These are phyloP conservation scores for Eretmochelys imbricata DNA, from an alignment of 2,113 vertebrate species.

Conservation along the genomic window DNA sequence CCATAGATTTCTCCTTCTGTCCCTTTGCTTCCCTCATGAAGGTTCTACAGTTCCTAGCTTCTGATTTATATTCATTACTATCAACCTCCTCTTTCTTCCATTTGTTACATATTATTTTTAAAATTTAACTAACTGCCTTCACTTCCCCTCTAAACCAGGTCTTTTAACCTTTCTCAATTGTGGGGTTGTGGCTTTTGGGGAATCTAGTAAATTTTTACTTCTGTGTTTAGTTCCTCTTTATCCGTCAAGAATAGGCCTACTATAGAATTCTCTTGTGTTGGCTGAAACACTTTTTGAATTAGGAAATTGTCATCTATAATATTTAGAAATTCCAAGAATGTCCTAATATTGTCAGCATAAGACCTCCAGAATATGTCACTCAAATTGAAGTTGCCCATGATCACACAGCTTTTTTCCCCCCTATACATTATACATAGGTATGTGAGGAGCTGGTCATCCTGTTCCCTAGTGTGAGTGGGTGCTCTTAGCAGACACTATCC, in stretches of 20 bases:
- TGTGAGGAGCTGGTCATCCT: background rate
- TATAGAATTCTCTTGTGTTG: background rate
- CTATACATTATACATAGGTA: background rate
- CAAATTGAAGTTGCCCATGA: background rate
- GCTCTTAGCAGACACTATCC: background rate
- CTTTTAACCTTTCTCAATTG: too few species aligned
- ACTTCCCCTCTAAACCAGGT: too few species aligned
- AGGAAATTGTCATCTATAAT: background rate
- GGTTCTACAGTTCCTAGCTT: too few species aligned
- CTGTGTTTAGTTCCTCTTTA: background rate
- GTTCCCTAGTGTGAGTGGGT: background rate
- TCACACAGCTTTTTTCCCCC: background rate
- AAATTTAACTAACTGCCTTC: too few species aligned
- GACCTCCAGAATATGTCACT: background rate
- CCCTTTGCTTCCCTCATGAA: too few species aligned
- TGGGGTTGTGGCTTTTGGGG: too few species aligned
- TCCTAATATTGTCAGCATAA: background rate
- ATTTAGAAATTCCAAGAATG: background rate
- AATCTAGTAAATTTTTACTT: background rate
- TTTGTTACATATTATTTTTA: too few species aligned
- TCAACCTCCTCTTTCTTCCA: too few species aligned
- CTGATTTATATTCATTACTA: too few species aligned
- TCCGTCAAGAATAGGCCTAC: background rate
- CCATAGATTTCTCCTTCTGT: too few species aligned
- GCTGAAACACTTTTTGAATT: background rate